A percentile compares a stretch with the other conserved stretches of the same genome.
These are phyloP conservation scores for Conops quadrifasciatus DNA, from an alignment of 2,888 invertebrate species.

Conservation along the genomic window DNA sequence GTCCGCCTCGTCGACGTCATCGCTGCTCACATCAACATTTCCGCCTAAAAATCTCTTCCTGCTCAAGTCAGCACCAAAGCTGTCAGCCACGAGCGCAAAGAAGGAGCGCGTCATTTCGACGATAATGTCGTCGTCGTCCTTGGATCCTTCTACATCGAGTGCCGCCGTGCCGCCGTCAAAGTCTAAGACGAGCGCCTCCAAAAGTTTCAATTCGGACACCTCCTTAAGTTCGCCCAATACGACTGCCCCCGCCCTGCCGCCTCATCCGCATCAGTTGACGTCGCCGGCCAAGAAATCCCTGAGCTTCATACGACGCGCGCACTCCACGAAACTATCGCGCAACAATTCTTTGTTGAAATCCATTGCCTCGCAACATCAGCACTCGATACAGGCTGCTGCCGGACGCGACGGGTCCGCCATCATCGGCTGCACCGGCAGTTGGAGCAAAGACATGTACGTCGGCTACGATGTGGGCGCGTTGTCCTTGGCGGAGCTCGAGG, in stretches of 20 bases:
- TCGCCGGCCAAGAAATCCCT: constrained; percentile 69
- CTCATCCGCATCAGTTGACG: constrained; percentile 60
- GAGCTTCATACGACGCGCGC: constrained; percentile 75
- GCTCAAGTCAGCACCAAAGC: constrained; percentile 61
- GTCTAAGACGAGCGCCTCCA: constrained; percentile 44
- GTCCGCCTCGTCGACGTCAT: constrained; percentile 44
- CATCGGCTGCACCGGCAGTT: constrained; percentile 51
- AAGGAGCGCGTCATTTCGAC: constrained; percentile 3
- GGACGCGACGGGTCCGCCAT: constrained; percentile 31
- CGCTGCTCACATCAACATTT: constrained; percentile 61
- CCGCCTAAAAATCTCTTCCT: constrained; percentile 65
- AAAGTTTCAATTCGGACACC: constrained; percentile 48
- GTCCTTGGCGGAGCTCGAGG: constrained; percentile 60
- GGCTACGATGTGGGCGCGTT: constrained; percentile 61
- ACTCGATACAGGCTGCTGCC: constrained; percentile 41
- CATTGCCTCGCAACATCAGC: constrained; percentile 65
- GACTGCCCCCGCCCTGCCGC: constrained; percentile 36
- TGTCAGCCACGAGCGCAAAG: constrained; percentile 38
- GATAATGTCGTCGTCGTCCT: constrained; percentile 45
- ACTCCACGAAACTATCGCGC: constrained; percentile 76
- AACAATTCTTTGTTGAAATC: constrained; percentile 73
- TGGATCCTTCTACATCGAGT: constrained; percentile 23
- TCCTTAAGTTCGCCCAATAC: constrained; percentile 45
- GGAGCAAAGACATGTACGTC: constrained; percentile 59
- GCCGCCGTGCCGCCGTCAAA: constrained; percentile 19